These are phyloP conservation scores for Dipodomys ordii DNA, from an alignment of 2,113 vertebrate genomes.

Conservation along the genomic window DNA sequence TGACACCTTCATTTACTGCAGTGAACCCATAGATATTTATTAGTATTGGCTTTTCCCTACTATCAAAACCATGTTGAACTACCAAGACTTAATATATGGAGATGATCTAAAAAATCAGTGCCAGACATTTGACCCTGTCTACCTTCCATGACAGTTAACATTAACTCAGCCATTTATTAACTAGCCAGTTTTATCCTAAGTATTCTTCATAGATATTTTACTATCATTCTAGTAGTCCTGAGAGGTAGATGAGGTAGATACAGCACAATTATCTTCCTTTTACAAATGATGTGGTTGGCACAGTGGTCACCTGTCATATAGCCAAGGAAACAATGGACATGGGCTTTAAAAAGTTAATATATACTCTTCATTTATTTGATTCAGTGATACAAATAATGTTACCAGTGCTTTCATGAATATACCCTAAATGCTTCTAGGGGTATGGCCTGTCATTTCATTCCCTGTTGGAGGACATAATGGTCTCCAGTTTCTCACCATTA, in stretches of 20 bases:
- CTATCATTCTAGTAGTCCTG: too few relatives aligned
- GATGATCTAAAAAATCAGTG: background rate
- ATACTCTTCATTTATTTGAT: background rate
- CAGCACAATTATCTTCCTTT: background rate
- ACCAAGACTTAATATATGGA: background rate
- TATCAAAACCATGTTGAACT: background rate
- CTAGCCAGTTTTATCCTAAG: background rate
- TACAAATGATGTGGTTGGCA: background rate
- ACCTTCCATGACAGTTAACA: background rate
- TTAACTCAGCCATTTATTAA: background rate
- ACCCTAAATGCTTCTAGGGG: background rate
- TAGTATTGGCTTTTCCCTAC: background rate
- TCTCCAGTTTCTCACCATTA: background rate
- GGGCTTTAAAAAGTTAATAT: too few relatives aligned
- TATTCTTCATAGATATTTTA: background rate
- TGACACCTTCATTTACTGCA: slow-evolving; percentile 7
- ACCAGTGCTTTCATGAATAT: background rate
- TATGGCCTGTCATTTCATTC: background rate
- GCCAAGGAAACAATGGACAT: background rate
- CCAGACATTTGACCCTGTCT: background rate
- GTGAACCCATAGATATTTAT: background rate
- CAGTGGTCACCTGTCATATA: background rate
- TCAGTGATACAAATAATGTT: background rate
- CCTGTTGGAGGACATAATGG: background rate
- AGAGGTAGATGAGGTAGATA: background rate